These are phyloP conservation scores for Platycheirus rosarum DNA, from an alignment of 2,888 invertebrate species.

Conservation along the genomic window DNA sequence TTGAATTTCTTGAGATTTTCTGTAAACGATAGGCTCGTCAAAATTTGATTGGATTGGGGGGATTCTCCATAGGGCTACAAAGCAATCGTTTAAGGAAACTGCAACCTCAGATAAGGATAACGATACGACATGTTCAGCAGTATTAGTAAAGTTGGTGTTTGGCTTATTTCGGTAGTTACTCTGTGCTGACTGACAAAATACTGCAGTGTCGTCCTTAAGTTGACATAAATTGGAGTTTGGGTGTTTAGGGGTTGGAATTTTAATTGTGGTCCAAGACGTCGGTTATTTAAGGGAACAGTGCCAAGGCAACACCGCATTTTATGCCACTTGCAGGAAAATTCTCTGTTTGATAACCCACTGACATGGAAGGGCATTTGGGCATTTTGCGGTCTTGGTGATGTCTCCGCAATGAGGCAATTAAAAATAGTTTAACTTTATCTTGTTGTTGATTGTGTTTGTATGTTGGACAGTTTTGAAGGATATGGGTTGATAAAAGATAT, in stretches of 20 bases:
- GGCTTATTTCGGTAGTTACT: constrained; percentile 35
- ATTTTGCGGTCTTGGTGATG: constrained; percentile 1
- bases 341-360: constrained; percentile 22
- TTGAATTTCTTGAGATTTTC: constrained; percentile 63
- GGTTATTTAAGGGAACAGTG: constrained; percentile 2
- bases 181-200: constrained; percentile 30
- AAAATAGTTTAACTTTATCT: neutral
- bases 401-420: neutral
- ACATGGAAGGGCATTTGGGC: neutral
- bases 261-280: constrained; percentile 48
- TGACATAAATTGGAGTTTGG: constrained; percentile 35
- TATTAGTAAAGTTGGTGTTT: constrained; percentile 28
- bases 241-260: constrained; percentile 32
- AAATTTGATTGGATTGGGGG: constrained; percentile 34
- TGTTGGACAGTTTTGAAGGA: neutral
- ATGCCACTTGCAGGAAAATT: neutral
- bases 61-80: neutral
- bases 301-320: constrained; percentile 14
- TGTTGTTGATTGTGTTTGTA: neutral
- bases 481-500: neutral
- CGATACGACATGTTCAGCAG: constrained; percentile 58
- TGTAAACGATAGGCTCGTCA: constrained; percentile 63
- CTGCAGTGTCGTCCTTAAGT: constrained; percentile 67
- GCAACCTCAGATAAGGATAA: constrained; percentile 73
- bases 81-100: constrained; percentile 41